Base-by-base conservation (phyloP, 2,888 invertebrate species). In the Ypsolopha sequella region DNA sequence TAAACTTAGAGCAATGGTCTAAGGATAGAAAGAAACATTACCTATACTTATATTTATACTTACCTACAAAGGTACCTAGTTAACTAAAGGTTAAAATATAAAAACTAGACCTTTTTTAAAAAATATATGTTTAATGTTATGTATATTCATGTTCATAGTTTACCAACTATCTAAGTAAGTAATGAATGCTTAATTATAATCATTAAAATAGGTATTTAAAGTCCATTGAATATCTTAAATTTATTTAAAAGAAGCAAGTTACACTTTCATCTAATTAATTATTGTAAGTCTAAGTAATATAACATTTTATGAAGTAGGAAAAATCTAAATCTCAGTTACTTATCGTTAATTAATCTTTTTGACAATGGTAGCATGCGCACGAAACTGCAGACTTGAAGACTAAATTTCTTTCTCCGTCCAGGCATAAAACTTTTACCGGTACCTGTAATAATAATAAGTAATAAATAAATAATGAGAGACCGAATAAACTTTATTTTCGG, bases 281-380 rank as follows among this genome's bases (percentile, higher is more conserved):
- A 24, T 41, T 49, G 33, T 33, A 6, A 41, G 33, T 41, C 7
- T 44, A 39, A 0, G 6, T 41, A 36, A 3, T 1, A 14, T 3
- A 24, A 24, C 24, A 24, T 24, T 24, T 24, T 24, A 24, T 24
- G 24, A 24, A 24, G 24, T 24, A 24, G 24, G 24, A 24, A 24
- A 3, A 24, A 24, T 24, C 24, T 24, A 24, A 24, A 3, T 24
- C 24, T 2, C 24, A 24, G 4, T 24, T n/a, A n/a, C n/a, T n/a
- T 24, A 35, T 13, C 45, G 9, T 52, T 70, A 66, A 84, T 63
- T 52, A 89, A 63, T 92, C 91, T 70, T 95, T 95, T 78, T 94
- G 94, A 77, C 95, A 95, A 70, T 95, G 94, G 67, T 93, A 95
- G 74, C 96, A 96, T 38, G 93, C 90, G 76, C 95, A 96, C 41